Evolutionary conservation across 1,140 invertebrate species (phyloP), one percentile per base, ranked within the genome.

Genomic region (Teleopsis dalmanni): DNA sequence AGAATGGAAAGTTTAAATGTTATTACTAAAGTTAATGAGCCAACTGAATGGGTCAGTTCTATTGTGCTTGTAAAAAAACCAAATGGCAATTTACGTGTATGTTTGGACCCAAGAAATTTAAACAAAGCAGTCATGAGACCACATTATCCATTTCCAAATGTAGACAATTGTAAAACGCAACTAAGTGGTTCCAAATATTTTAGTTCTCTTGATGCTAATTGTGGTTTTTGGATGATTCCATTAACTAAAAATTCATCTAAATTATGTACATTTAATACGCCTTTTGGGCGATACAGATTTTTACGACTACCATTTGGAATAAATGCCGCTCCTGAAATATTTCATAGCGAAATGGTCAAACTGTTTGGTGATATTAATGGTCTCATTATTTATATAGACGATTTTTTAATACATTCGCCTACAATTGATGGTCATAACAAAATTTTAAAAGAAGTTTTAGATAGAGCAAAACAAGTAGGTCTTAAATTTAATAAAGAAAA

Each of bases 241-340:
- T 54, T 78, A 19, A 48, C 51, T 38, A 51, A 71, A 23, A 48
- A 67, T 31, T 68, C 59, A 51, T 56, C 55, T 18, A 51, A 62
- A 46, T 52, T 75, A 6, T 68, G 61, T n/a, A 76, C 75, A 22
- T 75, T 76, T 57, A 69, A 56, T 21, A 74, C 73, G 18, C 71
- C 72, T 9, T 75, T 71, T 62, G 73, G 70, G 58, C 16, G 57
- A 52, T 19, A 52, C 57, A n/a, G 43, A 61, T 22, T 29, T 60
- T 14, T 60, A 63, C 37, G 52, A 47, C 16, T 76, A 62, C 65
- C 72, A 1, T 72, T 75, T 58, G 73, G 74, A 3, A 54, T 76
- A 6, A 50, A 50, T 8, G 62, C 70, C 33, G 61, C 59, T 23
- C 56, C 60, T 22, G 69, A 71, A 51, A 54, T 65, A 1, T 75